Conservation (phyloP, 2,888 invertebrate genomes). For the Muschampia plurimacula region DNA sequence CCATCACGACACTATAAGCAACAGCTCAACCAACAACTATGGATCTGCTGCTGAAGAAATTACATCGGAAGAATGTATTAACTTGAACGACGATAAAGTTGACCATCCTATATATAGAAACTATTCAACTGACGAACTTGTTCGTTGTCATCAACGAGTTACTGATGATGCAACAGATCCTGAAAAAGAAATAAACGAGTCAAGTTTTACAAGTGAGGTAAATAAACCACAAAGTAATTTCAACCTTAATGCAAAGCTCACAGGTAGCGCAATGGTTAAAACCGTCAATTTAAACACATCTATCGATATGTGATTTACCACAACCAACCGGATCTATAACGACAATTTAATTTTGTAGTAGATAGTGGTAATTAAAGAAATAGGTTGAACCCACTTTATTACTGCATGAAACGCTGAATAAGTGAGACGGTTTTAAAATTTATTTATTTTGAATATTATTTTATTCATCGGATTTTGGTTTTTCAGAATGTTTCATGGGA, state of each 20-base stretch:
- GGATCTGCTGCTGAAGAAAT: slow-evolving; percentile 67
- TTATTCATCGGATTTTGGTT: slow-evolving; percentile 38
- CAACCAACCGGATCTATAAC: slow-evolving; percentile 78
- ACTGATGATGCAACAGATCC: slow-evolving; percentile 65
- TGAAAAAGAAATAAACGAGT: slow-evolving; percentile 64
- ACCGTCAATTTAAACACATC: slow-evolving; percentile 13
- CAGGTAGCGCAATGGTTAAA: neutral
- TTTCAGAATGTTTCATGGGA: slow-evolving; percentile 73
- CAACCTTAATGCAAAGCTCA: slow-evolving; percentile 49
- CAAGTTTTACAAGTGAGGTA: slow-evolving; percentile 76
- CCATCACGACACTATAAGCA: slow-evolving; percentile 76
- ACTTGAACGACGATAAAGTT: slow-evolving; percentile 58
- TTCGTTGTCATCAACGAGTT: slow-evolving; percentile 65
- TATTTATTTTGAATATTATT: slow-evolving; percentile 27
- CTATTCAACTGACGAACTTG: slow-evolving; percentile 65
- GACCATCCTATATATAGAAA: slow-evolving; percentile 66
- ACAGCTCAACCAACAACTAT: slow-evolving; percentile 69
- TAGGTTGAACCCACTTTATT: slow-evolving; percentile 64
- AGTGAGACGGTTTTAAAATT: slow-evolving; percentile 55
- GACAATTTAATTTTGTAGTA: slow-evolving; percentile 73
- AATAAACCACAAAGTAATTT: slow-evolving; percentile 50
- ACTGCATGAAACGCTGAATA: slow-evolving; percentile 49
- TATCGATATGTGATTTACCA: slow-evolving; percentile 61
- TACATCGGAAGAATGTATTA: slow-evolving; percentile 59
- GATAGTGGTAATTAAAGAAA: slow-evolving; percentile 67